A percentile compares a stretch with the other conserved stretches of the same genome.
Conservation (phyloP, 2,113 vertebrate genomes). For the Thalassarche chlororhynchos region DNA sequence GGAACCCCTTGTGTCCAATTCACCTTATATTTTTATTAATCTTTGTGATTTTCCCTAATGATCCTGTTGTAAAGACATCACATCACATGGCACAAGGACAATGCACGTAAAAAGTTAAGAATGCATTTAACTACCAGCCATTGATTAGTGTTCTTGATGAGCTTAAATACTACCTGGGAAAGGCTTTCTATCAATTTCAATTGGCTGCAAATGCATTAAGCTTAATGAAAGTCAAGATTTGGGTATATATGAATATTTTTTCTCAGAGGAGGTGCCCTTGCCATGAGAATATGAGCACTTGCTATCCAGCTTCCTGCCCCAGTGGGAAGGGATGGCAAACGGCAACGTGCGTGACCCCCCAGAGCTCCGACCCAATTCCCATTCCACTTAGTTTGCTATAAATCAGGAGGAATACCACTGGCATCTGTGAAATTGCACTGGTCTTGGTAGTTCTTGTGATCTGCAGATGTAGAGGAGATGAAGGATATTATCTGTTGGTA, state of each 20-base stretch:
- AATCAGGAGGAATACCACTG: not conserved
- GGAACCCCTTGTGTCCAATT: not conserved
- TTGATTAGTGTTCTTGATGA: not conserved
- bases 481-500: not conserved
- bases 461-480: not conserved
- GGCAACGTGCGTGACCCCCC: not conserved
- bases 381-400: slow-evolving; percentile 20
- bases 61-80: slow-evolving; percentile 32
- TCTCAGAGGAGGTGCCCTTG: slow-evolving; percentile 13
- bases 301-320: not conserved
- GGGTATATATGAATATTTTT: not conserved
- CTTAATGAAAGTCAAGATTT: slow-evolving; percentile 10
- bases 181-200: slow-evolving; percentile 40
- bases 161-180: slow-evolving; percentile 1
- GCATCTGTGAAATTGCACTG: not conserved
- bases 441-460: not conserved
- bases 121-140: slow-evolving; percentile 30
- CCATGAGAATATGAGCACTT: not conserved
- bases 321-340: not conserved
- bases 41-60: slow-evolving; percentile 7
- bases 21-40: slow-evolving; percentile 24
- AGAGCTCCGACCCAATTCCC: not conserved
- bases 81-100: slow-evolving; percentile 9
- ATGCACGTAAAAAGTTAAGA: slow-evolving; percentile 43
- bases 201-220: not conserved